These are phyloP conservation scores for Ivindomyrus marchei DNA, from an alignment of 2,113 vertebrate species.

Conservation along the genomic window DNA sequence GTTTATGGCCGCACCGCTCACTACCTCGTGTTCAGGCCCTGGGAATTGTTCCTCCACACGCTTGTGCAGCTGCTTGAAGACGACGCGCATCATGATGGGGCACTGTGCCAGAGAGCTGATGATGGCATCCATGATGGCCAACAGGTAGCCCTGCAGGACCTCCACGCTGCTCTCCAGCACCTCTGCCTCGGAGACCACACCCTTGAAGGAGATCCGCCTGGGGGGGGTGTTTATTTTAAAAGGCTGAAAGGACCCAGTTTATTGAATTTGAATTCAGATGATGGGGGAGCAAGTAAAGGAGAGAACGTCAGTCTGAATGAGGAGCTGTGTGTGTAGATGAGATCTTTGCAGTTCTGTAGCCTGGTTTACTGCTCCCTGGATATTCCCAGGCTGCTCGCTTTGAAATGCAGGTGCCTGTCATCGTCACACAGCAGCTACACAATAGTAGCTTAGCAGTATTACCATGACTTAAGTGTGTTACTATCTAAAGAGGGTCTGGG, in stretches of 20 bases:
- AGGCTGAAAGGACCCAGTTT: not conserved
- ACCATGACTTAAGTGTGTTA: not conserved
- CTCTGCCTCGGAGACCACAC: slow-evolving; percentile 63
- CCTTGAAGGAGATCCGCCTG: slow-evolving; percentile 84
- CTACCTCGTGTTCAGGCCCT: slow-evolving; percentile 61
- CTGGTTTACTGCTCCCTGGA: not conserved
- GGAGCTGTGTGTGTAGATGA: not conserved
- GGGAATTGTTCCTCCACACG: slow-evolving; percentile 72
- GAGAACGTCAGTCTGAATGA: not conserved
- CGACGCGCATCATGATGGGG: slow-evolving; percentile 70
- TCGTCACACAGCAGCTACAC: not conserved
- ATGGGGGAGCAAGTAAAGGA: not conserved
- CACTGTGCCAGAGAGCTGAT: slow-evolving; percentile 70
- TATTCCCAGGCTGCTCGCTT: not conserved
- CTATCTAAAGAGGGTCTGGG: slow-evolving; percentile 47
- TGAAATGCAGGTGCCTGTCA: not conserved
- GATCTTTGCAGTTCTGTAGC: not conserved
- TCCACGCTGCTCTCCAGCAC: slow-evolving; percentile 79
- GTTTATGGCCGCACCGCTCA: not conserved
- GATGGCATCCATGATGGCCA: slow-evolving; percentile 69
- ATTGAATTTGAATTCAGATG: not conserved
- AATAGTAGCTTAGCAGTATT: not conserved
- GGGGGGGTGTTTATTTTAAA: not conserved
- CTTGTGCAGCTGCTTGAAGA: slow-evolving; percentile 76
- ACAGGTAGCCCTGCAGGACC: slow-evolving; percentile 74